phyloP scores from a whole-genome alignment of 1,140 invertebrate genomes.

The Periplaneta americana region DNA sequence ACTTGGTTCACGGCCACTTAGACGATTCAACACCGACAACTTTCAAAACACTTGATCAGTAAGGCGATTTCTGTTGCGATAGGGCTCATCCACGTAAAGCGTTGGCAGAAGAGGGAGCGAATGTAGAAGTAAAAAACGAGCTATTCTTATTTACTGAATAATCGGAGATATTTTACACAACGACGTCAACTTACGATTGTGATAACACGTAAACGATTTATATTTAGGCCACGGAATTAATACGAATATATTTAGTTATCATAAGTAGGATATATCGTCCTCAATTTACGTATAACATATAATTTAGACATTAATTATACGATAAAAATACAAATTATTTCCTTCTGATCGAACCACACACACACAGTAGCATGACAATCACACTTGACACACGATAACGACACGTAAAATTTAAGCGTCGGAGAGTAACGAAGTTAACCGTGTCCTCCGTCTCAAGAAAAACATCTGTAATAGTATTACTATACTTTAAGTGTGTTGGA shows the following conservation, averaged over 20 bases:
- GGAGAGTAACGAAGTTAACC: neutral
- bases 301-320: neutral
- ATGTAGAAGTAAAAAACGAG: neutral
- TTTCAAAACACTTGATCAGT: neutral
- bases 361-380: neutral
- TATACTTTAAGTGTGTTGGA: neutral
- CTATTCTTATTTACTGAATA: neutral
- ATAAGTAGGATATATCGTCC: neutral
- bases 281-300: neutral
- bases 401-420: neutral
- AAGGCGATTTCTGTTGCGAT: neutral
- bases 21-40: neutral
- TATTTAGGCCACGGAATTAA: neutral
- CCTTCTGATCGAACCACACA: neutral
- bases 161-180: neutral
- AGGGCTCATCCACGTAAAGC: neutral
- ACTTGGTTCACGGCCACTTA: neutral
- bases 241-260: neutral
- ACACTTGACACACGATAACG: neutral
- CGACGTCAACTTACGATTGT: neutral
- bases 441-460: neutral
- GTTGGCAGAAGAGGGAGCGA: neutral
- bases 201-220: neutral
- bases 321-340: neutral
- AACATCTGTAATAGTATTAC: neutral